Percentiles rank a stretch among this genome's conserved stretches.
Evolutionary conservation across 1,140 invertebrate species (phyloP).

Genomic region (Acyrthosiphon pisum): DNA sequence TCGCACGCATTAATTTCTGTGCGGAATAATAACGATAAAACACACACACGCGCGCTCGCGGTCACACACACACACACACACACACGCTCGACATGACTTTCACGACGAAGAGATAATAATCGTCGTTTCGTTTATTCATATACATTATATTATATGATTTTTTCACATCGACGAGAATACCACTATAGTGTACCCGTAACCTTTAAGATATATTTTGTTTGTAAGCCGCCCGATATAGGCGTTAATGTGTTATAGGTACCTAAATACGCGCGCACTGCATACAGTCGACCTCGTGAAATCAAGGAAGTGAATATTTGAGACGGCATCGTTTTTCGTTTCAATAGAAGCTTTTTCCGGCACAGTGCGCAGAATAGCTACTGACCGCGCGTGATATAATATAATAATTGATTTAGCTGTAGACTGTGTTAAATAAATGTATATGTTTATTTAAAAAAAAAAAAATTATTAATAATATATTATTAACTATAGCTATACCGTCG

Average conservation of each 20-base stretch:
- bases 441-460: no score
- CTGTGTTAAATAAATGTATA: no score
- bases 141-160: not conserved
- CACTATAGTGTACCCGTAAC: not conserved
- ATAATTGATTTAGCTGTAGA: no score
- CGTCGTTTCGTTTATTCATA: not conserved
- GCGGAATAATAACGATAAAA: not conserved
- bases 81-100: not conserved
- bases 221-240: not conserved
- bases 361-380: not conserved
- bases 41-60: not conserved
- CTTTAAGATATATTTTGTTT: conserved; percentile 11
- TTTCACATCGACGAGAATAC: not conserved
- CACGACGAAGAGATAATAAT: conserved; percentile 30
- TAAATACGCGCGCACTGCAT: not conserved
- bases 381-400: not conserved
- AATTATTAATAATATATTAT: not conserved
- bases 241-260: not conserved
- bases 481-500: not conserved
- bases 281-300: not conserved
- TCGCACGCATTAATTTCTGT: not conserved
- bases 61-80: not conserved
- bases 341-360: not conserved
- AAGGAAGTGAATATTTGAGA: conserved; percentile 9
- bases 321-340: not conserved